Evolutionary conservation across 1,140 invertebrate species (phyloP).

Genomic region (Aradophagus sp.): DNA sequence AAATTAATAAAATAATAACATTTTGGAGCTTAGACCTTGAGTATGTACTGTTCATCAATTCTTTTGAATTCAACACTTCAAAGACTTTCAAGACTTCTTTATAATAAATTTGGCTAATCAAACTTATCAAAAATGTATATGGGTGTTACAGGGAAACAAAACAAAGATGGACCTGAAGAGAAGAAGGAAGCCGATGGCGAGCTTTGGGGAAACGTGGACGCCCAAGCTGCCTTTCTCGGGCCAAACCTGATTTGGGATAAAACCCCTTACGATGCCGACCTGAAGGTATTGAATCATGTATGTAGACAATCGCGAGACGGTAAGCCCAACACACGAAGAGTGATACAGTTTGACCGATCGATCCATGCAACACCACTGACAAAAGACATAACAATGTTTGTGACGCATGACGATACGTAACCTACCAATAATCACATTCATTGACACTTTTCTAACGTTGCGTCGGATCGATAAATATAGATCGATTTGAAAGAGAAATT

Average conservation of each 20-base stretch:
- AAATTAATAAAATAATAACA: too few species aligned
- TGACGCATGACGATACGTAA: too few species aligned
- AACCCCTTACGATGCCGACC: slow-evolving; percentile 91
- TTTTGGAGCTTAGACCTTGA: too few species aligned
- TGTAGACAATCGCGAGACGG: slow-evolving; percentile 73
- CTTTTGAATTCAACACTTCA: too few species aligned
- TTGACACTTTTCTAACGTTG: too few species aligned
- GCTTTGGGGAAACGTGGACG: slow-evolving; percentile 88
- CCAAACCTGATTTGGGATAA: slow-evolving; percentile 94
- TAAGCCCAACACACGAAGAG: slow-evolving; percentile 65
- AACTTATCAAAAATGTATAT: too few species aligned
- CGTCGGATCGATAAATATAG: too few species aligned
- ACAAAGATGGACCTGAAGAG: slow-evolving; percentile 79
- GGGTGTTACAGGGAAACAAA: slow-evolving; percentile 70
- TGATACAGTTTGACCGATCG: slow-evolving; percentile 42
- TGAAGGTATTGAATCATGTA: slow-evolving; percentile 88
- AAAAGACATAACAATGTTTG: slow-evolving; percentile 2
- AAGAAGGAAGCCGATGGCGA: slow-evolving; percentile 89
- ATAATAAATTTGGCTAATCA: too few species aligned
- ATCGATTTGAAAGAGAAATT: too few species aligned
- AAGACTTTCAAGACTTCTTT: too few species aligned
- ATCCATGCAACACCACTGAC: slow-evolving; percentile 23
- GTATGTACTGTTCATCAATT: too few species aligned
- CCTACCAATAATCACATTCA: too few species aligned
- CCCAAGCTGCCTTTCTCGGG: slow-evolving; percentile 93